Conservation (phyloP, 2,113 vertebrate species). For the Psephotus haematonotus region DNA sequence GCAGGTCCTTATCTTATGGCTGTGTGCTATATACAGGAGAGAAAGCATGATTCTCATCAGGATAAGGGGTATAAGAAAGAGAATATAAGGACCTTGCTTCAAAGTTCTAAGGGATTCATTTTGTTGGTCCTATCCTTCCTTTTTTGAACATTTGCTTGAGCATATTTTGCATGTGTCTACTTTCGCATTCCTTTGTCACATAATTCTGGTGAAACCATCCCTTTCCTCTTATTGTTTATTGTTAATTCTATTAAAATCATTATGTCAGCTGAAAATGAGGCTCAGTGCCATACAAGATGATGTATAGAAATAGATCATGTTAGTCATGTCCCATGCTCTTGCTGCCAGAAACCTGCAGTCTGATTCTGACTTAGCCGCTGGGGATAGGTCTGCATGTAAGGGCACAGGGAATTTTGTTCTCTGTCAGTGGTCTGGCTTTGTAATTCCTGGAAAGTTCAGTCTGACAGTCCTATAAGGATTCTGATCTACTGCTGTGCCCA, state of each 20-base stretch:
- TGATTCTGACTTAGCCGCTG: not conserved
- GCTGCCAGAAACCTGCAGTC: not conserved
- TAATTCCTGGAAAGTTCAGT: not conserved
- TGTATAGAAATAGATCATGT: not conserved
- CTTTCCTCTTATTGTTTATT: not conserved
- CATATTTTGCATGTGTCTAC: not conserved
- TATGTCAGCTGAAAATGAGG: not conserved
- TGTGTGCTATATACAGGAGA: not conserved
- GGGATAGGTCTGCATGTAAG: not conserved
- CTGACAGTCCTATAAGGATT: not conserved
- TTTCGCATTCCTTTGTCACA: not conserved
- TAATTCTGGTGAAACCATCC: not conserved
- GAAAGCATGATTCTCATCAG: not conserved
- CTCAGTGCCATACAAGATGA: not conserved
- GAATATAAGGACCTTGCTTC: not conserved
- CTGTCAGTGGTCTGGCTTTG: not conserved
- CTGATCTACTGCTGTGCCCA: not conserved
- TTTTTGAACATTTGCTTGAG: not conserved
- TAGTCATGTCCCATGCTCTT: not conserved
- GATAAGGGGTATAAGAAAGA: not conserved
- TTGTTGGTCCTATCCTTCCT: not conserved
- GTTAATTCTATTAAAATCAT: not conserved
- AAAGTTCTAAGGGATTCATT: rapidly evolving
- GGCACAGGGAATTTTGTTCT: not conserved
- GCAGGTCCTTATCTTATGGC: not conserved